Conservation (phyloP, 1,140 invertebrate genomes). For the Oscheius sp. region DNA sequence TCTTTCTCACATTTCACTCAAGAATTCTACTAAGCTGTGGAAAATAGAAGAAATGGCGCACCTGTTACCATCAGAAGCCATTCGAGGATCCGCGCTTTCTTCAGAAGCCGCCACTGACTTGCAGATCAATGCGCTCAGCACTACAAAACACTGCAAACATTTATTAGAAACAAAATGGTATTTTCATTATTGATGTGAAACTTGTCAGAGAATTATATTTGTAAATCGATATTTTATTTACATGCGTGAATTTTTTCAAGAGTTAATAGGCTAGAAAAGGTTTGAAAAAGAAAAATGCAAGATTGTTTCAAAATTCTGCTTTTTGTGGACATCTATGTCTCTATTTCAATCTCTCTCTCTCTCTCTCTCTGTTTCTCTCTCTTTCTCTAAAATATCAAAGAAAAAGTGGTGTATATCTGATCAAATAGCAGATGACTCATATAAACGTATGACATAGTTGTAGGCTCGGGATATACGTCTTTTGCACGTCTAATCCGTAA, state of each 20-base stretch:
- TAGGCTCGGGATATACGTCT: background rate
- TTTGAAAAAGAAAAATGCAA: no score
- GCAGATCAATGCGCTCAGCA: background rate
- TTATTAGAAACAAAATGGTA: background rate
- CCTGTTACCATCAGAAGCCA: conserved; percentile 3
- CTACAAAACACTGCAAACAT: background rate
- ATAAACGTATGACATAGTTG: background rate
- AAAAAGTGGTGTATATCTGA: no score
- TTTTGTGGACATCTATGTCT: no score
- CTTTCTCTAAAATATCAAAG: no score
- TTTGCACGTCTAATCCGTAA: background rate
- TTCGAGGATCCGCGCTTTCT: background rate
- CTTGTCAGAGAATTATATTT: background rate
- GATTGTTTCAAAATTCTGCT: background rate
- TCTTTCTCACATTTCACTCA: no score
- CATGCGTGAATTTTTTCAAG: no score
- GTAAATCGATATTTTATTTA: no score
- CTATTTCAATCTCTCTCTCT: no score
- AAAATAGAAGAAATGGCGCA: background rate
- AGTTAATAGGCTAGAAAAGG: no score
- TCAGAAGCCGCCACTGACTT: background rate
- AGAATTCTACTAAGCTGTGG: no score
- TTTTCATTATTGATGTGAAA: background rate
- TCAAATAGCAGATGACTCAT: background rate
- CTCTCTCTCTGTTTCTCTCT: no score